These are phyloP conservation scores for Oscarella lobularis DNA, from an alignment of 37 sponge, comb jelly and placozoan species.

Conservation along the genomic window DNA sequence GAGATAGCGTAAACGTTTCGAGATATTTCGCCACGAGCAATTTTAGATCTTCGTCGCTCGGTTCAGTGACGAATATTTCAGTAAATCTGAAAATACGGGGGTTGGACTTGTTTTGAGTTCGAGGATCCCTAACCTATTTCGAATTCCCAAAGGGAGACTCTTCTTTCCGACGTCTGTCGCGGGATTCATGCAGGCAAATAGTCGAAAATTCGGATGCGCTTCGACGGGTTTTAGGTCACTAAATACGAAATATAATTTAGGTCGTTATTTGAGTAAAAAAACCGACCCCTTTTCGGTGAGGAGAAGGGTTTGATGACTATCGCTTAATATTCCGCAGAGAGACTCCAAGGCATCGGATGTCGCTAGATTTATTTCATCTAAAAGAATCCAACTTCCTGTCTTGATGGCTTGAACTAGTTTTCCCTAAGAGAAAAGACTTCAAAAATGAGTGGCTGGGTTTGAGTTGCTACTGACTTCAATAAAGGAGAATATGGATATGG, in stretches of 20 bases:
- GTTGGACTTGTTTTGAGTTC: neutral
- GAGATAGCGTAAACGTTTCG: neutral
- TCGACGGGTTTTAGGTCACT: conserved; percentile 55
- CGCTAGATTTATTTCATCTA: conserved; percentile 97
- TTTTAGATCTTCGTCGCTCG: conserved; percentile 44
- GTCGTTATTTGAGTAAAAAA: neutral
- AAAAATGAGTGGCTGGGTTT: neutral
- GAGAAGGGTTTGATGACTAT: conserved; percentile 39
- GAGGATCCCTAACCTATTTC: conserved; percentile 46
- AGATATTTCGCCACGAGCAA: conserved; percentile 61
- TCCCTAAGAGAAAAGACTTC: conserved; percentile 43
- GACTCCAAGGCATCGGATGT: conserved; percentile 86
- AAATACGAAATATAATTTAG: neutral
- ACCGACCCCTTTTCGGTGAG: conserved; percentile 61
- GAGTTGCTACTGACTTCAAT: conserved; percentile 34
- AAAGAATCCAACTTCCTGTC: conserved; percentile 84
- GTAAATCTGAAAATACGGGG: conserved; percentile 46
- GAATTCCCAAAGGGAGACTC: conserved; percentile 63
- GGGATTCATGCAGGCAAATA: conserved; percentile 98
- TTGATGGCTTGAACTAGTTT: conserved; percentile 67
- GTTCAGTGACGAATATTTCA: conserved; percentile 85
- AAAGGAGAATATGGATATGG: conserved; percentile 57
- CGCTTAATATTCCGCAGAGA: conserved; percentile 69
- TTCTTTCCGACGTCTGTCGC: conserved; percentile 91
- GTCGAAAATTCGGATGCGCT: conserved; percentile 52